Percentiles rank a stretch among this genome's conserved stretches.
These are phyloP conservation scores for Cynoglossus semilaevis DNA, from an alignment of 2,113 vertebrate genomes.

Conservation along the genomic window DNA sequence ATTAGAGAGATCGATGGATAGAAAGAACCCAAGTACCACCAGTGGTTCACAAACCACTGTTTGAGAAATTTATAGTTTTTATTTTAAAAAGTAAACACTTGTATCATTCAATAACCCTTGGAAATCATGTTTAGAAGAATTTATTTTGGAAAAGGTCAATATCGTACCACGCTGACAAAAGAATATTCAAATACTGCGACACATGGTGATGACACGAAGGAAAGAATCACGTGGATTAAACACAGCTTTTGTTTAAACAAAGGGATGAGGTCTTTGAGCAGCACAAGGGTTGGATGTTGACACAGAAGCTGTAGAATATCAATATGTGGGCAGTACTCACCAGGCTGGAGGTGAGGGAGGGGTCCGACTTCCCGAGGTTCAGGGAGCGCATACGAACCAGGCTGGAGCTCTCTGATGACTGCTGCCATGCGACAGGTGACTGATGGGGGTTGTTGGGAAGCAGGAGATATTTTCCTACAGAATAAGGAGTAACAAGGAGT, in stretches of 20 bases:
- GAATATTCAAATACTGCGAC: too few relatives aligned
- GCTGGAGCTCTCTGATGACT: slow-evolving; percentile 81
- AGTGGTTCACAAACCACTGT: too few relatives aligned
- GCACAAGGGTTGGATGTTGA: background rate
- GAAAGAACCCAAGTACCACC: too few relatives aligned
- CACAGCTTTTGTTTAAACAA: slow-evolving; percentile 11
- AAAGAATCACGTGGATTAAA: background rate
- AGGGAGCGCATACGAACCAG: slow-evolving; percentile 89
- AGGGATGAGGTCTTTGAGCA: background rate
- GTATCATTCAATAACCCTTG: too few relatives aligned
- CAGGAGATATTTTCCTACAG: slow-evolving; percentile 89
- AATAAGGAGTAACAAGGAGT: slow-evolving; percentile 16
- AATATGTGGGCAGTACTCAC: slow-evolving; percentile 73
- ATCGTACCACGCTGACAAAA: too few relatives aligned
- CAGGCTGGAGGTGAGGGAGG: slow-evolving; percentile 85
- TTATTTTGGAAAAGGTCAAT: too few relatives aligned
- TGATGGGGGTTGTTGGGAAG: slow-evolving; percentile 75
- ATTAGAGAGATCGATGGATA: too few relatives aligned
- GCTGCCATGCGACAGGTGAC: slow-evolving; percentile 60
- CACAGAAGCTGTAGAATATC: background rate
- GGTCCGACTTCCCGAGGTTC: slow-evolving; percentile 90
- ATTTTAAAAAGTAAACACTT: too few relatives aligned
- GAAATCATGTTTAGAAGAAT: too few relatives aligned
- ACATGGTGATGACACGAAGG: too few relatives aligned
- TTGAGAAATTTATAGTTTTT: too few relatives aligned